Evolutionary conservation across 2,888 invertebrate species (phyloP), one percentile per base, ranked within the genome.

Genomic region (Dugesia japonica): DNA sequence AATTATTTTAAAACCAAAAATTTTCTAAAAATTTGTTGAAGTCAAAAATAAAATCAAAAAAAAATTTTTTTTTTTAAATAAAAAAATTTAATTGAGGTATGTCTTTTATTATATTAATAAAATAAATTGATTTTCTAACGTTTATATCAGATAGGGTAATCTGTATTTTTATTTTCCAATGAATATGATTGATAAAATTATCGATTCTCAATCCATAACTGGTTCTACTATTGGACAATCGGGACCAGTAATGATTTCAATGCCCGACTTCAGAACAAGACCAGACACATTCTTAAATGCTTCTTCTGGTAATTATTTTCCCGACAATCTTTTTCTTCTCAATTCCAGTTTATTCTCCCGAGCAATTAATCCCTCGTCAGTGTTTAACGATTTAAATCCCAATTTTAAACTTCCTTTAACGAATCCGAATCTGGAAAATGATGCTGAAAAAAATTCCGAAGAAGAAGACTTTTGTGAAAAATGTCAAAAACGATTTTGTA

Each of bases 401-500:
- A 56, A 56, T 23, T 56, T 56, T 56, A 56, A 56, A 23, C 56
- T 56, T 56, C 56, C 56, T 13, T 56, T 56, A n/a, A n/a, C 9
- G 4, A 56, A 56, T 56, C 56, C 56, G n/a, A 56, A 23, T n/a
- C n/a, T 56, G 7, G 56, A 56, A 23, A 56, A n/a, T 20, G 56
- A 56, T 7, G 9, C 20, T 9, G 56, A 56, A 4, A 56, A 56
- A 23, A 56, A 23, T 56, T 56, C 56, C 7, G 56, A 56, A n/a
- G 76, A 71, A 20, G 85, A 84, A 77, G 84, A 84, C 80, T 85
- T 83, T 78, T 85, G 85, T 80, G 84, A 85, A 77, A 81, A 84
- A n/a, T 86, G 85, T 80, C 82, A 85, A 80, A 85, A 85, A 79
- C 84, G 84, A 79, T 86, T 85, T 80, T 85, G 85, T 80, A 85